Evolutionary conservation across 2,888 invertebrate genomes (phyloP), one percentile per base, ranked within the genome.

Genomic region (Lepidocyrtoides sp.): DNA sequence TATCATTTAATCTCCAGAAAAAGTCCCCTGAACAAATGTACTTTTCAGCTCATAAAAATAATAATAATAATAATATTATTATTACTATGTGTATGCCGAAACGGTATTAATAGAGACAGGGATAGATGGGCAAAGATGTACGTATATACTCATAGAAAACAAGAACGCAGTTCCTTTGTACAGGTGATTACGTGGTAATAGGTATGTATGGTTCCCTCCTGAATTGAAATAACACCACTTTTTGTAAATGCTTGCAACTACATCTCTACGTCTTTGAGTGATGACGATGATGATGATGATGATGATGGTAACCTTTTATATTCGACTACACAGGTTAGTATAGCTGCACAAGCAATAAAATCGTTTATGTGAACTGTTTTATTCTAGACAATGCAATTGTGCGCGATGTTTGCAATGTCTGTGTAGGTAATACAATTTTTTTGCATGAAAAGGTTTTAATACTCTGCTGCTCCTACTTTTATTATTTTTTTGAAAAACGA

Each of bases 1-100:
- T 77, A 75, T 75, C 85, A 85, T 75, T 75, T 85, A 60, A 85
- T 75, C 85, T 85, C 57, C 51, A 2, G 17, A 36, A 72, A 69
- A 72, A 72, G 69, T 72, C 69, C 41, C 26, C 20, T 41, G 69
- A 72, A 72, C 41, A 72, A 72, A 41, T 72, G 41, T 72, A 41
- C 41, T 41, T 63, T 69, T 10, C 69, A 23, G 17, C 20, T 2
- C 63, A 63, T 29, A 66, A 32, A 4, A 7, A 36, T 36, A 36
- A 36, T 36, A 7, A 36, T 36, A 36, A 36, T 36, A 36, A 36
- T 36, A 36, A 36, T 36, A 36, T 4, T 36, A 36, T n/a, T n/a
- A n/a, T n/a, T n/a, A n/a, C n/a, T n/a, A n/a, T n/a, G n/a, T n/a
- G n/a, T n/a, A n/a, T n/a, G n/a, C 48, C 14, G 48, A 10, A 48